phyloP scores from a whole-genome alignment of 2,888 invertebrate genomes.

The Steinernema hermaphroditum region DNA sequence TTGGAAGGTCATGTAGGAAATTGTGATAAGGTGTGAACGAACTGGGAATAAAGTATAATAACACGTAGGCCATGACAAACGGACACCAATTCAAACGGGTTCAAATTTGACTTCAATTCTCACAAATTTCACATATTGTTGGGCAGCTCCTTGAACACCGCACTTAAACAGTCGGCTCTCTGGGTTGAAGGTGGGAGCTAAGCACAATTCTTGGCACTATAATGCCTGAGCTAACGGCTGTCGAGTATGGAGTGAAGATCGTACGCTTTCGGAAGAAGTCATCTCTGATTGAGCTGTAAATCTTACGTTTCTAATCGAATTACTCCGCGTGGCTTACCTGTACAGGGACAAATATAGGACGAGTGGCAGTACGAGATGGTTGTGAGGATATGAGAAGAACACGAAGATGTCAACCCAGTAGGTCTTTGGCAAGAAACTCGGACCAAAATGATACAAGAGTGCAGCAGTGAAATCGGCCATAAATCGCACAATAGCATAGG shows the following conservation, averaged over 20 bases:
- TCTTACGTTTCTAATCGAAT: neutral
- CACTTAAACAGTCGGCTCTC: neutral
- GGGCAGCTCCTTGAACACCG: too few relatives aligned
- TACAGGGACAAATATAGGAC: neutral
- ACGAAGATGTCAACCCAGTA: neutral
- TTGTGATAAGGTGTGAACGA: too few relatives aligned
- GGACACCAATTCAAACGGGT: too few relatives aligned
- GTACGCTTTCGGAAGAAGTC: neutral
- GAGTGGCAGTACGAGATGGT: neutral
- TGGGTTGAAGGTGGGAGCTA: neutral
- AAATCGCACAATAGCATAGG: neutral
- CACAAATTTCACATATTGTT: too few relatives aligned
- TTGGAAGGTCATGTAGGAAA: too few relatives aligned
- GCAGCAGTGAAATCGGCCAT: conserved; percentile 1
- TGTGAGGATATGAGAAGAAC: neutral
- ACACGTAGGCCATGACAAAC: too few relatives aligned
- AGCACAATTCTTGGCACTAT: neutral
- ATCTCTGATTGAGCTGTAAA: neutral
- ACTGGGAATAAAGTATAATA: too few relatives aligned
- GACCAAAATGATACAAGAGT: neutral
- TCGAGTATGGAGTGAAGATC: neutral
- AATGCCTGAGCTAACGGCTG: neutral
- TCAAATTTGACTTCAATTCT: too few relatives aligned
- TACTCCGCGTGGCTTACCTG: neutral
- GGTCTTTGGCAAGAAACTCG: neutral